Evolutionary conservation across 2,888 invertebrate species (phyloP), one percentile per base, ranked within the genome.

Genomic region (Pristionchus exspectatus): DNA sequence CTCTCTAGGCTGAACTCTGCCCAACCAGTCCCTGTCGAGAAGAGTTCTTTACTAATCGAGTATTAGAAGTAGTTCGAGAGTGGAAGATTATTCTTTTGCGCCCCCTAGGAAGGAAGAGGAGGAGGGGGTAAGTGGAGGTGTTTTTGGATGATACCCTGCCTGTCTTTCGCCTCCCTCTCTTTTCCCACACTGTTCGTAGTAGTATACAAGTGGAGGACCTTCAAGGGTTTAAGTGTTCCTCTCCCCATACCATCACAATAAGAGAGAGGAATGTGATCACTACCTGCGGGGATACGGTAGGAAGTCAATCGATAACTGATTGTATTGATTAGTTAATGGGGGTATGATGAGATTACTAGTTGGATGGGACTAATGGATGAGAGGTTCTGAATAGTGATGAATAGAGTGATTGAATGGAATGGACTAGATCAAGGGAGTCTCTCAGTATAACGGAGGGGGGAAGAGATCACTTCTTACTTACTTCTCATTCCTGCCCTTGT

Each of bases 41-140:
- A 50, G 33, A 38, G 83, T 56, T 27, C 44, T 50, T 83, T 27
- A 50, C 44, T 81, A 56, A 83, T 83, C 54, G 83, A 54, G 54
- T 83, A 83, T 83, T 56, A 83, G 83, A 83, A 83, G 77, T 83
- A 83, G 83, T 83, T 83, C 83, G 56, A 83, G 83, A 83, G 56
- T 83, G 56, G 56, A 50, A 56, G 50, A 83, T 56, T 83, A 56
- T 54, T 56, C 83, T 27, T 74, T 74, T 74, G 54, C 27, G 44
- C 44, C 3, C 24, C n/a, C 81, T 44, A 54, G 27, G 83, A 16
- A 54, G 16, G 54, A 54, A 56, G 56, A 56, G 54, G 38, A 50
- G 16, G 54, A 33, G 54, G 83, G 50, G 50, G 83, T 83, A 83
- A 83, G 50, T 83, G 83, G 83, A 83, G 56, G 83, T 56, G 54